Evolutionary conservation across 2,797 vertebrate genomes (phyloP), one percentile per base, ranked within the genome.

Genomic region (Brachyrhaphis roseni): DNA sequence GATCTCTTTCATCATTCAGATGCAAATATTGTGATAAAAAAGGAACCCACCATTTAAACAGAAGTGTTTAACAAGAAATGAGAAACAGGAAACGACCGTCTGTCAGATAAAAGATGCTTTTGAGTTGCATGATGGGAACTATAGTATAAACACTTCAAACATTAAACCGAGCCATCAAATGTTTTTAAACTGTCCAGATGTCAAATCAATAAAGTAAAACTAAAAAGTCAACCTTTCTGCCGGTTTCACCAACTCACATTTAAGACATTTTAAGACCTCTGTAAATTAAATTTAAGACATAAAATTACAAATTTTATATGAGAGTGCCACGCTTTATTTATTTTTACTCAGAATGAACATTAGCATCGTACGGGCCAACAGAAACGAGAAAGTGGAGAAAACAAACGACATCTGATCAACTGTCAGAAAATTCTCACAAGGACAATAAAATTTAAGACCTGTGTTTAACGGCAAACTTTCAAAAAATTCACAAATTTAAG

Each of bases 71-170:
- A 45, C 26, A 47, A 20, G 8, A 15, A 73, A 31, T 51, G 45
- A 36, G 74, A 62, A 79, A 74, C 8, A 72, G 72, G 46, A 34
- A 73, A 49, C 57, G 43, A 36, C 15, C 10, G 11, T 8, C 34
- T 45, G n/a, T 3, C 39, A 6, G 13, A 34, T 2, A 18, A 64
- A 77, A 41, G 45, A 72, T 10, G 64, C 62, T 0, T 39, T 2
- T 20, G 59, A 80, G 53, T 13, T 68, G 28, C 53, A 51, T 68
- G 53, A 26, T n/a, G 59, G 51, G 57, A 57, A 75, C 39, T 13
- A 5, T 2, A 75, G 43, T 57, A 72, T 15, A 62, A 34, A 62
- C 43, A 31, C 76, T 28, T 76, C 45, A 47, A 4, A 41, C 34
- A n/a, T 45, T 36, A 20, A 66, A 39, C 34, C 1, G 36, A 66